phyloP scores from a whole-genome alignment of 2,888 invertebrate species.

The Penaeus monodon region DNA sequence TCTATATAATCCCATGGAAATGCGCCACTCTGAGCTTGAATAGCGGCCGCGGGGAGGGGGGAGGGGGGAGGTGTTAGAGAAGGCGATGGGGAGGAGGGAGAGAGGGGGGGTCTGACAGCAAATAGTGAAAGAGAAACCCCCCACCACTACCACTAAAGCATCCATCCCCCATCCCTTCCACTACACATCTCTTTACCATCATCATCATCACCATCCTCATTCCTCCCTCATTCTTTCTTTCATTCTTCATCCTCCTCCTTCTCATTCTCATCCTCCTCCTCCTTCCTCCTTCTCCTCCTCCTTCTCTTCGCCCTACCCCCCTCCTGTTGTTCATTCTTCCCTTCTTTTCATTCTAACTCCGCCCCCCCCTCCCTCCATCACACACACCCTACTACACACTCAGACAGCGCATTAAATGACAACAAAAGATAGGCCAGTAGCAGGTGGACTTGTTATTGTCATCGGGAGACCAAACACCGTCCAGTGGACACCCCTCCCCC shows the following conservation, averaged over 20 bases:
- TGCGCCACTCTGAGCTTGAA: constrained; percentile 38
- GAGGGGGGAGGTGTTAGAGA: too few relatives aligned
- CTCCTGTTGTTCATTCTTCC: not conserved
- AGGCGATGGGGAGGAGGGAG: too few relatives aligned
- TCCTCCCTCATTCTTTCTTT: not conserved
- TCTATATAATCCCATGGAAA: constrained; percentile 50
- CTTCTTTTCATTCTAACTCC: not conserved
- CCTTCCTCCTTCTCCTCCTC: not conserved
- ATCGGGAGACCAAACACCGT: too few relatives aligned
- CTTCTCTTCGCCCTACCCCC: not conserved
- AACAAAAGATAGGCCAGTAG: too few relatives aligned
- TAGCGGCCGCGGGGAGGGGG: constrained; percentile 11
- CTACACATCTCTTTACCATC: not conserved
- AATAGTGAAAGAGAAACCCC: not conserved
- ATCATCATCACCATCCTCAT: not conserved
- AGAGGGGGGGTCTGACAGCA: not conserved
- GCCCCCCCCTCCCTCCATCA: not conserved
- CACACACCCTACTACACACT: too few relatives aligned
- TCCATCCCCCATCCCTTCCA: not conserved
- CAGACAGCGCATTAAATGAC: too few relatives aligned
- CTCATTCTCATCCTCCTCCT: not conserved
- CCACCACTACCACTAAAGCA: not conserved
- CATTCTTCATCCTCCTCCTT: not conserved
- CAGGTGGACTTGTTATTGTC: too few relatives aligned
- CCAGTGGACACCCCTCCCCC: too few relatives aligned